phyloP scores from a whole-genome alignment of 2,888 invertebrate species.

The Eupithecia subumbrata region DNA sequence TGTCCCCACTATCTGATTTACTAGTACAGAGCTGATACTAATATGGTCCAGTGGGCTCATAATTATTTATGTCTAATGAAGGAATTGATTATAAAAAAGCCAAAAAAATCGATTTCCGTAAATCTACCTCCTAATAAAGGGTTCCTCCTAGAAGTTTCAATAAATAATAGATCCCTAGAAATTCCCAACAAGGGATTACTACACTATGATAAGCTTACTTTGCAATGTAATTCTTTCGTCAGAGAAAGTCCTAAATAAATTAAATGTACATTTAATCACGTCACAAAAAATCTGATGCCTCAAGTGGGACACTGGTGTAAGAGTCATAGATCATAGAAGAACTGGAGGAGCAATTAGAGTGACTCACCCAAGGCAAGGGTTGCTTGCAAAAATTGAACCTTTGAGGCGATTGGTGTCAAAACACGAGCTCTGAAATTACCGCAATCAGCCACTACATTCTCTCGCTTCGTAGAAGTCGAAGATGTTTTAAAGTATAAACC shows the following conservation, averaged over 20 bases:
- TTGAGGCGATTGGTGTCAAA: slow-evolving; percentile 66
- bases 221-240: not conserved
- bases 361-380: slow-evolving; percentile 25
- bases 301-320: not conserved
- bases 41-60: not conserved
- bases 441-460: slow-evolving; percentile 20
- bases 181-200: not conserved
- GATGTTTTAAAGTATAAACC: not conserved
- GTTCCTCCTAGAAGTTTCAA: not conserved
- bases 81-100: not conserved
- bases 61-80: not conserved
- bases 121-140: not conserved
- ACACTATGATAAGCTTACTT: not conserved
- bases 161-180: not conserved
- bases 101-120: not conserved
- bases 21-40: not conserved
- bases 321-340: slow-evolving; percentile 29
- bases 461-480: not conserved
- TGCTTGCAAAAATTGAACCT: slow-evolving; percentile 58
- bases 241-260: not conserved
- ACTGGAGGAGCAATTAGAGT: slow-evolving; percentile 27
- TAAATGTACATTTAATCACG: not conserved
- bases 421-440: slow-evolving; percentile 41
- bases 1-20: not conserved
- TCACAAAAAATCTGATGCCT: not conserved